Conservation (phyloP, 2,797 vertebrate species). For the Crocodylus rhombifer region DNA sequence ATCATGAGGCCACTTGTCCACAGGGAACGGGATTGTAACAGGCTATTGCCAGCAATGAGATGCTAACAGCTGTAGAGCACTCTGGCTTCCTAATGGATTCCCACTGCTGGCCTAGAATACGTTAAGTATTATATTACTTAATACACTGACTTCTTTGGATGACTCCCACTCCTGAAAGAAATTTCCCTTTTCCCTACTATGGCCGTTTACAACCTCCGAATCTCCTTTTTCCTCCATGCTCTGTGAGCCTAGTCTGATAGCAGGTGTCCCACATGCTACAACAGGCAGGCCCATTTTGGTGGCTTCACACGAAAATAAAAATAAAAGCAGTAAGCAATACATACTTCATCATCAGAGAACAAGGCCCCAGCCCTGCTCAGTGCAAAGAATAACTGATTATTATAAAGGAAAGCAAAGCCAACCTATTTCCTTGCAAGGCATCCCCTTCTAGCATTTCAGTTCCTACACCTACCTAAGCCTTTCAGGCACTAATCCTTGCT, state of each 20-base stretch:
- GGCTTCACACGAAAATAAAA: not conserved
- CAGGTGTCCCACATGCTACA: not conserved
- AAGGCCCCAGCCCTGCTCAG: not conserved
- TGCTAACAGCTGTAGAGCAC: not conserved
- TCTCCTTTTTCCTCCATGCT: not conserved
- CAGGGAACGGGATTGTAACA: not conserved
- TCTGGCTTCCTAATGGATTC: not conserved
- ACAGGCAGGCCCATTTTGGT: not conserved
- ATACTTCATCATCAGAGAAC: not conserved
- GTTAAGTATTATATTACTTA: not conserved
- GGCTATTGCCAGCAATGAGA: not conserved
- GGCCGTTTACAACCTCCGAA: not conserved
- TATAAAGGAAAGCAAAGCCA: constrained; percentile 16
- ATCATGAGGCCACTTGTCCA: not conserved
- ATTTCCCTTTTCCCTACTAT: not conserved
- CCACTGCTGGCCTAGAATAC: not conserved
- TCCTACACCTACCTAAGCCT: constrained; percentile 2
- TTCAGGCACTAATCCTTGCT: constrained; percentile 48
- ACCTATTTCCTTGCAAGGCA: constrained; percentile 31
- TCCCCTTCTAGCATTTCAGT: constrained; percentile 59
- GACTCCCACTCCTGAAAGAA: not conserved
- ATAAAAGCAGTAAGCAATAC: not conserved
- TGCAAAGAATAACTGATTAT: not conserved
- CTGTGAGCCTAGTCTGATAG: not conserved
- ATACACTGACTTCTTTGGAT: not conserved